phyloP scores from a whole-genome alignment of 2,113 vertebrate genomes.

The Axis porcinus region DNA sequence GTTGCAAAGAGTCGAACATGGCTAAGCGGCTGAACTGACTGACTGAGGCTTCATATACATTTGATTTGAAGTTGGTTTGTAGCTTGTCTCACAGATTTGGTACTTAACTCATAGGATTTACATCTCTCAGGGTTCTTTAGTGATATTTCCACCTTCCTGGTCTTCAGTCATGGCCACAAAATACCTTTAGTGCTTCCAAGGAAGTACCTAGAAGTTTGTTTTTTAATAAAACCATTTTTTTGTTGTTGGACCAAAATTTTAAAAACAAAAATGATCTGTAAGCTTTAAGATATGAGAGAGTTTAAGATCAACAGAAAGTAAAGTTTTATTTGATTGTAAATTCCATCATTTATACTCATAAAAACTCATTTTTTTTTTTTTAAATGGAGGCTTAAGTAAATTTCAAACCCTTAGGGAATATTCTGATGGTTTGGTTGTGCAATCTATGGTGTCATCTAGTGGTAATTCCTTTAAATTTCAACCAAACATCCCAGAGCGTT shows the following conservation, averaged over 20 bases:
- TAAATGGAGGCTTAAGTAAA: background rate
- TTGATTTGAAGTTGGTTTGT: background rate
- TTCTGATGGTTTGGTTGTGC: background rate
- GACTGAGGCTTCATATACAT: background rate
- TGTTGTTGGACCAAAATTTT: background rate
- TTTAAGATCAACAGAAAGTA: background rate
- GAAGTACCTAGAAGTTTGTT: background rate
- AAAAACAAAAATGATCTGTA: background rate
- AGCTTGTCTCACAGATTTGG: background rate
- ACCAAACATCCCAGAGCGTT: background rate
- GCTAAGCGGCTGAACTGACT: background rate
- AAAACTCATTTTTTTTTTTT: background rate
- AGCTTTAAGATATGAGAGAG: background rate
- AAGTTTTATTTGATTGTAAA: background rate
- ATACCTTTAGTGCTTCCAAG: background rate
- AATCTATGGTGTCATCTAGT: constrained; percentile 65
- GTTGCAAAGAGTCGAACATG: background rate
- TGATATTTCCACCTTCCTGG: background rate
- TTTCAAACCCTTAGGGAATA: background rate
- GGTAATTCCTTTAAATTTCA: constrained; percentile 60
- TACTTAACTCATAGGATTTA: background rate
- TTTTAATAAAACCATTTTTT: background rate
- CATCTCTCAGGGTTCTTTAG: background rate
- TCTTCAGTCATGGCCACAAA: background rate
- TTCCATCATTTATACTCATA: background rate